Evolutionary conservation across 2,888 invertebrate genomes (phyloP).

Genomic region (Acleris emargana): DNA sequence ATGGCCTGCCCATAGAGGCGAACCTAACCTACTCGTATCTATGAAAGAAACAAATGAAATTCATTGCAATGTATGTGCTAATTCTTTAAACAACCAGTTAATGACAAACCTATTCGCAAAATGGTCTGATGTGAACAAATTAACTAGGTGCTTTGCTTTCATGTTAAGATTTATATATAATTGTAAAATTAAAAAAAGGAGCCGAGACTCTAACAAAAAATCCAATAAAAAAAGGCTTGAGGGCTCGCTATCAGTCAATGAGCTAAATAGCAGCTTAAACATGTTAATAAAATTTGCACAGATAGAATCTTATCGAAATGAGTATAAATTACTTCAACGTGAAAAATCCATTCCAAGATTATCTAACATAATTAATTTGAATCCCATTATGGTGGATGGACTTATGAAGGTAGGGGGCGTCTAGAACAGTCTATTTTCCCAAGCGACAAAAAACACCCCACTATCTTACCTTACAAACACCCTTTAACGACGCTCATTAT

Average conservation of each 20-base stretch:
- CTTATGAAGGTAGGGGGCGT: conserved; percentile 7
- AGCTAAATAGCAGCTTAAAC: conserved; percentile 6
- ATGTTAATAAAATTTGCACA: conserved; percentile 14
- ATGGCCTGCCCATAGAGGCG: not conserved
- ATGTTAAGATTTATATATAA: conserved; percentile 6
- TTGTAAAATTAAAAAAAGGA: not conserved
- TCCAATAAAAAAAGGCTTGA: not conserved
- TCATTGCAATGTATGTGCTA: not conserved
- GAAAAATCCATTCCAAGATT: conserved; percentile 1
- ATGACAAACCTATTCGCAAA: conserved; percentile 2
- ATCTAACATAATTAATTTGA: conserved; percentile 9
- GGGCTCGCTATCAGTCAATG: conserved; percentile 4
- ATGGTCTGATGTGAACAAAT: conserved; percentile 5
- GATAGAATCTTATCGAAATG: conserved; percentile 14
- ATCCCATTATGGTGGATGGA: conserved; percentile 10
- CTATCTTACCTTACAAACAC: conserved; percentile 3
- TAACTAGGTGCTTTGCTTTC: conserved; percentile 1
- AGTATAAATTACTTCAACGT: conserved; percentile 11
- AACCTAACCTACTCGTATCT: not conserved
- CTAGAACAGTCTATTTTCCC: conserved; percentile 1
- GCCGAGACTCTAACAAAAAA: not conserved
- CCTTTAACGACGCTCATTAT: not conserved
- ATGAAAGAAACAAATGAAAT: not conserved
- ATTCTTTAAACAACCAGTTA: not conserved
- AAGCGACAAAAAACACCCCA: conserved; percentile 4